A percentile compares a stretch with the other conserved stretches of the same genome.
Evolutionary conservation across 2,797 vertebrate species (phyloP).

Genomic region (Babyrousa celebensis): DNA sequence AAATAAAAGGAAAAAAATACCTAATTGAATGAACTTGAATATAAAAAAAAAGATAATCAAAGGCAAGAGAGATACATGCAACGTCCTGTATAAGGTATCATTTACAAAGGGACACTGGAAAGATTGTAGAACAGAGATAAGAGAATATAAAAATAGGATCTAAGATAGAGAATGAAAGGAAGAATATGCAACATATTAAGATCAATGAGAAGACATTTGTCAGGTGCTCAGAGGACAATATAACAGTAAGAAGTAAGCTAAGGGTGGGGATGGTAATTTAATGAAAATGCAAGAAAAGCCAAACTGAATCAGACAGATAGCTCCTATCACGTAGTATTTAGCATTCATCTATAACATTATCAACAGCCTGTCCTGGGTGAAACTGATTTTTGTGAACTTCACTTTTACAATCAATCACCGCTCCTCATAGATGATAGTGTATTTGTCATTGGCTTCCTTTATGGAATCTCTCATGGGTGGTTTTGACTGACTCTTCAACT

Average conservation of each 20-base stretch:
- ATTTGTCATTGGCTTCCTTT: slow-evolving; percentile 13
- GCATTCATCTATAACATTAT: not conserved
- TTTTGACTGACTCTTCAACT: slow-evolving; percentile 47
- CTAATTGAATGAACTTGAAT: slow-evolving; percentile 70
- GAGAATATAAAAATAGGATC: slow-evolving; percentile 71
- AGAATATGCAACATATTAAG: slow-evolving; percentile 32
- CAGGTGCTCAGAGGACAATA: slow-evolving; percentile 71
- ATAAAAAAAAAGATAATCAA: slow-evolving; percentile 75
- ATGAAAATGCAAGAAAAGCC: slow-evolving; percentile 53
- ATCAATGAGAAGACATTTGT: slow-evolving; percentile 82
- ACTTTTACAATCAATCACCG: not conserved
- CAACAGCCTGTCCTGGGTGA: not conserved
- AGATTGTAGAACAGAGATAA: slow-evolving; percentile 68
- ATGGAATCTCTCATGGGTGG: not conserved
- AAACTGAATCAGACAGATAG: not conserved
- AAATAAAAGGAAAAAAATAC: slow-evolving; percentile 53
- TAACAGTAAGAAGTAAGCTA: not conserved
- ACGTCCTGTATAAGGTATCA: slow-evolving; percentile 52
- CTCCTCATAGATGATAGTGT: not conserved
- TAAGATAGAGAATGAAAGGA: slow-evolving; percentile 76
- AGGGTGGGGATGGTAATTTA: slow-evolving; percentile 50
- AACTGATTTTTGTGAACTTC: not conserved
- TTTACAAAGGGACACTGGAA: slow-evolving; percentile 68
- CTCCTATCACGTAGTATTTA: not conserved
- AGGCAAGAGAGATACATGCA: slow-evolving; percentile 58